Conservation (phyloP, 2,113 vertebrate species). For the Apodemus speciosus region DNA sequence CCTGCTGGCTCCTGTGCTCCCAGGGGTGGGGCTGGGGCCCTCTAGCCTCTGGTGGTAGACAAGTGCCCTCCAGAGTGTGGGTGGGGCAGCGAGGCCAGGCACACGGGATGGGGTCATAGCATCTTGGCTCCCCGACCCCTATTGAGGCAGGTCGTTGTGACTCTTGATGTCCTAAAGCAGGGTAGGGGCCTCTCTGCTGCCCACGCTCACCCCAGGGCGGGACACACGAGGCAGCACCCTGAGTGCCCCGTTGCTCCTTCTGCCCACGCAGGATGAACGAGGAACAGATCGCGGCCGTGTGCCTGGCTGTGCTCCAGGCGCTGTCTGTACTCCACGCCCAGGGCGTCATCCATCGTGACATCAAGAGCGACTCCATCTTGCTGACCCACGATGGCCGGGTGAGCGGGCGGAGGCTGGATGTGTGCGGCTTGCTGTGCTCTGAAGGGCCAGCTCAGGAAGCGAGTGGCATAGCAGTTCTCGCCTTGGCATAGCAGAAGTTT, state of each 20-base stretch:
- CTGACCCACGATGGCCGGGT: slow-evolving; percentile 95
- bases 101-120: background rate
- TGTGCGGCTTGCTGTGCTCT: background rate
- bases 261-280: slow-evolving; percentile 92
- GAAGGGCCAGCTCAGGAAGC: background rate
- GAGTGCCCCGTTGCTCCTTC: fast-evolving
- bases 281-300: slow-evolving; percentile 96
- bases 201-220: background rate
- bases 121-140: too few species aligned
- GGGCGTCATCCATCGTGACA: slow-evolving; percentile 97
- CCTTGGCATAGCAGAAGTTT: background rate
- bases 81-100: background rate
- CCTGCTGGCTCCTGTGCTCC: background rate
- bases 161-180: background rate
- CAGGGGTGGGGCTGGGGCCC: background rate
- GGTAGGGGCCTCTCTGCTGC: background rate
- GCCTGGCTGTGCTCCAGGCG: slow-evolving; percentile 93
- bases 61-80: background rate
- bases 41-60: background rate
- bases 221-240: background rate
- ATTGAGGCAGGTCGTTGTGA: too few species aligned
- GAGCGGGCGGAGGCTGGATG: slow-evolving; percentile 33
- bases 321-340: slow-evolving; percentile 94
- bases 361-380: slow-evolving; percentile 98
- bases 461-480: background rate